phyloP scores from a whole-genome alignment of 1,140 invertebrate species.

The Rhyacophila brunnea region DNA sequence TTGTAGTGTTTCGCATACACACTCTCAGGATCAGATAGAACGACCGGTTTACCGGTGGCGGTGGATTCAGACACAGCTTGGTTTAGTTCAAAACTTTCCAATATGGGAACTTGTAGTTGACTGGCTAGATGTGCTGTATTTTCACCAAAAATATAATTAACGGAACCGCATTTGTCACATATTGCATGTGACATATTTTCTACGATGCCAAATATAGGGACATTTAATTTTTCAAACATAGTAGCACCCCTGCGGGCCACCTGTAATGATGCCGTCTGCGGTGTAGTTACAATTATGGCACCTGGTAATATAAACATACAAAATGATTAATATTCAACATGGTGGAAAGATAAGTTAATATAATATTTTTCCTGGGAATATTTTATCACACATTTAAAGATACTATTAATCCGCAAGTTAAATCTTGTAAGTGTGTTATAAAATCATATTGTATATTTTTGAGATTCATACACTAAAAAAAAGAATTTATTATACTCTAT shows the following conservation, averaged over 20 bases:
- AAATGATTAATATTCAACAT: too few relatives aligned
- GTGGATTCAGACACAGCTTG: conserved; percentile 66
- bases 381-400: too few relatives aligned
- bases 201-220: conserved; percentile 79
- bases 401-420: too few relatives aligned
- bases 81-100: conserved; percentile 77
- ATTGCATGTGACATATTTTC: conserved; percentile 81
- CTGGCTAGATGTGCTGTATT: conserved; percentile 55
- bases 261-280: conserved; percentile 77
- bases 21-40: conserved; percentile 67
- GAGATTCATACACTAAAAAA: too few relatives aligned
- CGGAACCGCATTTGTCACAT: conserved; percentile 69
- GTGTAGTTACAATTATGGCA: conserved; percentile 81
- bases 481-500: too few relatives aligned
- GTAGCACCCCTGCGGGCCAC: conserved; percentile 76
- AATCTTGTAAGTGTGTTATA: too few relatives aligned
- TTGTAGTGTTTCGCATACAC: conserved; percentile 57
- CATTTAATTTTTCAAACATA: conserved; percentile 78
- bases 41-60: conserved; percentile 76
- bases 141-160: conserved; percentile 63
- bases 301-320: conserved; percentile 57
- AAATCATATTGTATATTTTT: too few relatives aligned
- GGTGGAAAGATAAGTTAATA: too few relatives aligned
- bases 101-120: conserved; percentile 57
- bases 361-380: too few relatives aligned